Percentiles rank a stretch among this genome's conserved stretches.
Evolutionary conservation across 2,888 invertebrate genomes (phyloP).

Genomic region (Pandemis heparana): DNA sequence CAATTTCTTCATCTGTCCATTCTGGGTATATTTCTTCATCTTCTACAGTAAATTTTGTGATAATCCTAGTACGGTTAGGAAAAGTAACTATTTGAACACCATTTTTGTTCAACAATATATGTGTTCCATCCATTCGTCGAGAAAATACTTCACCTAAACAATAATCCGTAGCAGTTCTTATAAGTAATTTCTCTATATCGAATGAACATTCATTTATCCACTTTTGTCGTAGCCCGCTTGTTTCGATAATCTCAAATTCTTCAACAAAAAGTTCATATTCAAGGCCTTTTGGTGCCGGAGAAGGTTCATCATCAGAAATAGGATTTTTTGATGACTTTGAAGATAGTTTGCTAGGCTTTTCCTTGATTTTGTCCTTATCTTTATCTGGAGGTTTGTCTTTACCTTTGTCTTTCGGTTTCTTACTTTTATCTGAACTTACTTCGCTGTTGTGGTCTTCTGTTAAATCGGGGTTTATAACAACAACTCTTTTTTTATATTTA

Average conservation of each 20-base stretch:
- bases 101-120: slow-evolving; percentile 71
- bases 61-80: slow-evolving; percentile 74
- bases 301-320: slow-evolving; percentile 49
- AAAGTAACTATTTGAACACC: slow-evolving; percentile 73
- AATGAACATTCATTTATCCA: slow-evolving; percentile 60
- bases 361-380: slow-evolving; percentile 51
- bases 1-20: slow-evolving; percentile 72
- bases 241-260: slow-evolving; percentile 71
- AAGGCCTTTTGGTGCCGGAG: slow-evolving; percentile 47
- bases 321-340: slow-evolving; percentile 60
- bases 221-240: slow-evolving; percentile 66
- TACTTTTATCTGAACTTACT: slow-evolving; percentile 59
- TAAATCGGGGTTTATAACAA: slow-evolving; percentile 47
- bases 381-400: slow-evolving; percentile 52
- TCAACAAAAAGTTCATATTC: slow-evolving; percentile 67
- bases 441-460: slow-evolving; percentile 15
- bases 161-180: slow-evolving; percentile 76
- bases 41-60: slow-evolving; percentile 65
- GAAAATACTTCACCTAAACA: slow-evolving; percentile 74
- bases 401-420: slow-evolving; percentile 55
- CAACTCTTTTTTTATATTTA: slow-evolving; percentile 61
- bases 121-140: slow-evolving; percentile 76
- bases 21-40: slow-evolving; percentile 74
- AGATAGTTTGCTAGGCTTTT: slow-evolving; percentile 58
- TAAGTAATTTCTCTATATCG: slow-evolving; percentile 66